Conservation (phyloP, 2,888 invertebrate species). For the Toxonevra muliebris region DNA sequence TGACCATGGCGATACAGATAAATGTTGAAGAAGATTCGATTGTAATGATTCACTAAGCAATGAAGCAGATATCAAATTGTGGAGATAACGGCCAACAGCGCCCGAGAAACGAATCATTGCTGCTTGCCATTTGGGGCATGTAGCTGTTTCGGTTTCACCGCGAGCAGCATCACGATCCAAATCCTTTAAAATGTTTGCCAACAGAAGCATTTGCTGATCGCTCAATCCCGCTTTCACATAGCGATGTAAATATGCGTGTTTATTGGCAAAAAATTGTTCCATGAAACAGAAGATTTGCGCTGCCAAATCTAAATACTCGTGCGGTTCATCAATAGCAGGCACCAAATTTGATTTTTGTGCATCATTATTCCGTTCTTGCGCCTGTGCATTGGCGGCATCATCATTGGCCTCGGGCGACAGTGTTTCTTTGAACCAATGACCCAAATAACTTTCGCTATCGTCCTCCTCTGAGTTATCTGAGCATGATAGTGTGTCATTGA, state of each 20-base stretch:
- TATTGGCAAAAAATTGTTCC: conserved; percentile 75
- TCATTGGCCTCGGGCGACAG: conserved; percentile 73
- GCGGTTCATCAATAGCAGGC: conserved; percentile 81
- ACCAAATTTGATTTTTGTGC: conserved; percentile 68
- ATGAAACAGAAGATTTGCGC: conserved; percentile 88
- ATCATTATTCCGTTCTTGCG: conserved; percentile 68
- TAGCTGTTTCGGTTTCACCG: conserved; percentile 71
- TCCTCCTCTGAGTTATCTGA: conserved; percentile 92
- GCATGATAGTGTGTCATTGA: conserved; percentile 91
- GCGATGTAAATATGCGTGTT: conserved; percentile 69
- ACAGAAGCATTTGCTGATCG: conserved; percentile 88
- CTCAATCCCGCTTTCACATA: conserved; percentile 76
- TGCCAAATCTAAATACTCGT: conserved; percentile 87
- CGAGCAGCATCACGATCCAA: conserved; percentile 89
- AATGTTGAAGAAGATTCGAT: conserved; percentile 75
- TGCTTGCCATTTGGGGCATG: conserved; percentile 62
- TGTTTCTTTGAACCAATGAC: conserved; percentile 95
- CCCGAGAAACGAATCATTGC: conserved; percentile 64
- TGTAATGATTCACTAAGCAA: conserved; percentile 75
- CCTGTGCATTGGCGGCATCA: conserved; percentile 69
- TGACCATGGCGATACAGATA: conserved; percentile 79
- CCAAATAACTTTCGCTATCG: conserved; percentile 68
- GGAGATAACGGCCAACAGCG: conserved; percentile 64
- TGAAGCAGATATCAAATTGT: conserved; percentile 78
- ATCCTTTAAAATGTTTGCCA: conserved; percentile 89